Evolutionary conservation across 1,140 invertebrate species (phyloP), one percentile per base, ranked within the genome.

Genomic region (Drosophila murphyi): DNA sequence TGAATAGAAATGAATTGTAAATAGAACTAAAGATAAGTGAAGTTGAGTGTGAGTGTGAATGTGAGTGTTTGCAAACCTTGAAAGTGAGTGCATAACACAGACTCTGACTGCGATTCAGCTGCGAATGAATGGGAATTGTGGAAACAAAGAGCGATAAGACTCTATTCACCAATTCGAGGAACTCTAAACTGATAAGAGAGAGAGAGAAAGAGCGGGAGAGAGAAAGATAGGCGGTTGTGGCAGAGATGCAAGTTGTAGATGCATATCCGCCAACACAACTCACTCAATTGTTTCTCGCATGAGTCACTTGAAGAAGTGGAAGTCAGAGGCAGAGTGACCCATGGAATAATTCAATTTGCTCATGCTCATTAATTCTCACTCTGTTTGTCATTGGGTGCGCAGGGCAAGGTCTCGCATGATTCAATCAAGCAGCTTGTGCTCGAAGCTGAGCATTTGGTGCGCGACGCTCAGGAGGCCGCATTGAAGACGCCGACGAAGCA

Each of bases 351-450:
- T 47, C 75, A 61, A 87, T 80, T 89, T 35, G 78, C 80, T 12
- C 57, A 73, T 86, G 76, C 85, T 89, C 83, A 82, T 83, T 89
- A 82, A 73, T 56, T 63, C 31, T 48, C 32, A 60, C 37, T 64
- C 47, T 47, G 29, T 55, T n/a, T 60, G 32, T 50, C 20, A 20
- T 20, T 20, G 20, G 20, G 35, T 29, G 61, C 69, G 34, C 73
- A 92, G 91, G 82, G 80, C 74, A 91, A 91, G 82, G 87, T 91
- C 73, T 92, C 91, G 85, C 90, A 92, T 87, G 91, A 92, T 83
- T 91, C 91, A 82, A 92, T 92, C 79, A 92, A 92, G 78, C 92
- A 92, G 82, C 78, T 92, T 67, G 92, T 92, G 63, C 78, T 91
- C 56, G 91, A 91, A 57, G 92, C 92, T 48, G 92, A 92, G 81